Conservation (phyloP, 2,113 vertebrate species). For the Catharus bicknelli region DNA sequence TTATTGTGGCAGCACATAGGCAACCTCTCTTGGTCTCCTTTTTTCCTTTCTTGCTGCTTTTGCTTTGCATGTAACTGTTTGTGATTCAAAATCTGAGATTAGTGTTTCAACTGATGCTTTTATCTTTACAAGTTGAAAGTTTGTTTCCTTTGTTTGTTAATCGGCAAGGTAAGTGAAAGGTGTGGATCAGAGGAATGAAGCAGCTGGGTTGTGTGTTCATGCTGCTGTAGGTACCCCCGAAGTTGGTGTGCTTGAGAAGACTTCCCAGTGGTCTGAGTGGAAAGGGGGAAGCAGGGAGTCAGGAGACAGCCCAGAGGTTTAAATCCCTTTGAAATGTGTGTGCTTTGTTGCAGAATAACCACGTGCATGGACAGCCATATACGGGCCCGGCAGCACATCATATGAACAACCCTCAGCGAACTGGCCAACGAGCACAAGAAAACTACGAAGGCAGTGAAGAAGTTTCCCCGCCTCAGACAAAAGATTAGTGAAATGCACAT, state of each 20-base stretch:
- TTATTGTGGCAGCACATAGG: background rate
- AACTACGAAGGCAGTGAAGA: conserved; percentile 96
- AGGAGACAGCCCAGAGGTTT: background rate
- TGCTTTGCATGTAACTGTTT: conserved; percentile 45
- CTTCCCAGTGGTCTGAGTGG: background rate
- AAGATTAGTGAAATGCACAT: conserved; percentile 90
- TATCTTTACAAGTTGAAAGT: background rate
- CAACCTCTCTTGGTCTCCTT: background rate
- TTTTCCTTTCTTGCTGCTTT: background rate
- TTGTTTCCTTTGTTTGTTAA: background rate
- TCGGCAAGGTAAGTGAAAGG: background rate
- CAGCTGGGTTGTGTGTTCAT: background rate
- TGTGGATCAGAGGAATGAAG: background rate
- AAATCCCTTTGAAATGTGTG: conserved; percentile 27
- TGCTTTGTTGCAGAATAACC: conserved; percentile 87
- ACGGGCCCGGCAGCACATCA: conserved; percentile 98
- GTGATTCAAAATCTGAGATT: background rate
- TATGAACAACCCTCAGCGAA: conserved; percentile 98
- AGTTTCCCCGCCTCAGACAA: conserved; percentile 88
- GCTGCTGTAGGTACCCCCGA: rapidly evolving
- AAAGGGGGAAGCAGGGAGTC: background rate
- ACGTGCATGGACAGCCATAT: conserved; percentile 97
- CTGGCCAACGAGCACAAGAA: conserved; percentile 98
- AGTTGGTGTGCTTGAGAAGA: background rate
- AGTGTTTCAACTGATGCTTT: background rate